Conservation (phyloP, 2,797 vertebrate genomes). For the Pogonophryne albipinna region DNA sequence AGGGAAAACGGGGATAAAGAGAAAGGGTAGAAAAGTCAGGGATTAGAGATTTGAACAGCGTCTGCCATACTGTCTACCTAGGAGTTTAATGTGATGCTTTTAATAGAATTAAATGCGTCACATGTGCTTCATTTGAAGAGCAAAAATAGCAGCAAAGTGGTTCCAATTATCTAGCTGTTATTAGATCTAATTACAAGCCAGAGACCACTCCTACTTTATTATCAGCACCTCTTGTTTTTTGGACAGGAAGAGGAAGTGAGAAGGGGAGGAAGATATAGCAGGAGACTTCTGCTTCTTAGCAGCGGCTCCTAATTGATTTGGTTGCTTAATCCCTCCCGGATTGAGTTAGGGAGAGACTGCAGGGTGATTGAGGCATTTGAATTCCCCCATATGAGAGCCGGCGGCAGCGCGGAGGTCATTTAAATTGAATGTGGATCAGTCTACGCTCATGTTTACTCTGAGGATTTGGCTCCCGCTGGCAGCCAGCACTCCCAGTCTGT, state of each 20-base stretch:
- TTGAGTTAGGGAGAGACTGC: conserved; percentile 68
- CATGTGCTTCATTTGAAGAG: conserved; percentile 14
- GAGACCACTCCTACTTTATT: conserved; percentile 48
- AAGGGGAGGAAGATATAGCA: conserved; percentile 43
- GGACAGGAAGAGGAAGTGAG: conserved; percentile 45
- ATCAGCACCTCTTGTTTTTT: conserved; percentile 60
- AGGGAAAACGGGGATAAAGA: conserved; percentile 28
- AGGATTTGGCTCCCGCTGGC: conserved; percentile 68
- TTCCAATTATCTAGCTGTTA: conserved; percentile 47
- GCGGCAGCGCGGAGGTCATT: conserved; percentile 74
- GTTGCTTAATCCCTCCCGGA: conserved; percentile 81
- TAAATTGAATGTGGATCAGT: conserved; percentile 75
- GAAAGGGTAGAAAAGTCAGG: conserved; percentile 43
- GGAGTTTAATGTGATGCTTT: conserved; percentile 41
- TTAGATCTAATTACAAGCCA: conserved; percentile 54
- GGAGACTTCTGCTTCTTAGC: conserved; percentile 68
- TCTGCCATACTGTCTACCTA: conserved; percentile 32
- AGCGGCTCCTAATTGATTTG: conserved; percentile 81
- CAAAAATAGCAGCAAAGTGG: conserved; percentile 21
- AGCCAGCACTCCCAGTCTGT: conserved; percentile 55
- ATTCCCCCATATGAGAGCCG: conserved; percentile 62
- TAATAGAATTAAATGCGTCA: conserved; percentile 62
- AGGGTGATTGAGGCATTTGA: conserved; percentile 71
- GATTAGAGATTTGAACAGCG: conserved; percentile 49
- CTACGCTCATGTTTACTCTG: conserved; percentile 68